Conservation (phyloP, 2,113 vertebrate species). For the Pimephales promelas region DNA sequence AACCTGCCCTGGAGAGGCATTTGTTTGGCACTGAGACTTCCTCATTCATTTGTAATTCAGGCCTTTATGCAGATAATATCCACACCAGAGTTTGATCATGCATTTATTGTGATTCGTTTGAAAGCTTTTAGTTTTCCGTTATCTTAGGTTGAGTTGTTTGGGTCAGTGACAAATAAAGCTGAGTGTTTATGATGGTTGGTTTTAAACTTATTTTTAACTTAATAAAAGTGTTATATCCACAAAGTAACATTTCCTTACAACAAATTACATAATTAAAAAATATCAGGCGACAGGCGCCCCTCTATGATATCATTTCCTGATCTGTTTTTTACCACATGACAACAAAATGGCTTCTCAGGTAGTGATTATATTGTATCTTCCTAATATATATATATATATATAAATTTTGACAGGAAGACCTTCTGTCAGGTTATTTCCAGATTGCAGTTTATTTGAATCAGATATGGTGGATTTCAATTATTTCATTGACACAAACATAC, state of each 20-base stretch:
- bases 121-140: not conserved
- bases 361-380: too few species aligned
- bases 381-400: too few species aligned
- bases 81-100: not conserved
- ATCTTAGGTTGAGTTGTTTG: not conserved
- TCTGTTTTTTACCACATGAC: too few species aligned
- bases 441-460: not conserved
- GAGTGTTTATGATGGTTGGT: not conserved
- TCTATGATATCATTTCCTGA: not conserved
- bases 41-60: slow-evolving; percentile 3
- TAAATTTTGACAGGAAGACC: not conserved
- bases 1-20: slow-evolving; percentile 65
- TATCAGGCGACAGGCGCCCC: too few species aligned
- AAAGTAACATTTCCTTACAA: not conserved
- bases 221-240: not conserved
- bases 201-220: not conserved
- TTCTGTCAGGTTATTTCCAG: not conserved
- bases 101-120: not conserved
- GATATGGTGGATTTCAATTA: not conserved
- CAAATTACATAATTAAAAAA: not conserved
- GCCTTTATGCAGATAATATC: not conserved
- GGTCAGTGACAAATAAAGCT: not conserved
- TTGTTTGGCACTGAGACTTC: slow-evolving; percentile 39
- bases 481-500: not conserved
- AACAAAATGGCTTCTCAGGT: not conserved